Percentiles rank a stretch among this genome's conserved stretches.
Conservation (phyloP, 2,113 vertebrate genomes). For the human (Homo sapiens) region GRCh38 chr1:15058001-15058500, state of each 20-base stretch:
- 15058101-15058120: neutral
- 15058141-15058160: neutral
- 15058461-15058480: neutral
- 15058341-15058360: neutral
- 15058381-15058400: fast-evolving
- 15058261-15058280: no score
- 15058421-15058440: neutral
- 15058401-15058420: neutral
- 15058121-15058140: fast-evolving
- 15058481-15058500: neutral
- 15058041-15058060: neutral
- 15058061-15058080: neutral
- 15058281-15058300: neutral
- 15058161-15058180: neutral
- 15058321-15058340: neutral
- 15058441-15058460: neutral
- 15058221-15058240: neutral
- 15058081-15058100: no score
- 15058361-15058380: fast-evolving
- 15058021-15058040: neutral
- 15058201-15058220: neutral
- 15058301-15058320: neutral
- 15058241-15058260: neutral
- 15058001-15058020: neutral
- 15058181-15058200: fast-evolving